Evolutionary conservation across 2,113 vertebrate genomes (phyloP), one percentile per base, ranked within the genome.

Genomic region (Tachuris rubrigastra): DNA sequence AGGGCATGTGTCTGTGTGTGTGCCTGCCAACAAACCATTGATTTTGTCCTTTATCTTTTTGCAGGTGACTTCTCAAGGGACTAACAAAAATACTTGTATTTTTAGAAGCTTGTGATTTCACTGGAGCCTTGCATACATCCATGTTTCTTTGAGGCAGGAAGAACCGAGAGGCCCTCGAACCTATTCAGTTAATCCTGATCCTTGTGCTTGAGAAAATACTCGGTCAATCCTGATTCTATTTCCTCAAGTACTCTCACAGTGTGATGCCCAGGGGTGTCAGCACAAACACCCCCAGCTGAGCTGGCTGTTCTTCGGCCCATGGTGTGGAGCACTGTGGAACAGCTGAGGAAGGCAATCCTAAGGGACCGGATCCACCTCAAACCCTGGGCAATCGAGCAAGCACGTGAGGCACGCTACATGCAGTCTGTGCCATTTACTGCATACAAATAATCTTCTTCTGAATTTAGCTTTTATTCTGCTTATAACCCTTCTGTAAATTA

Each of bases 31-130:
- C 81, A 82, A 92, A 50, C 22, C 63, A 94, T 94, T 68, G 85
- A 94, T 93, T 94, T 92, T 90, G 90, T 95, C 74, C 94, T 95
- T 94, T 92, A 85, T 89, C 93, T 95, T 90, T 93, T 55, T 84
- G 76, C 89, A 96, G 91, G 90, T 96, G 95, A 95, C 72, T 93
- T 83, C 83, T 93, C 69, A 9, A 19, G 90, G 79, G 95, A 93
- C 76, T 80, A 82, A 93, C 35, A 79, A 74, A 95, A 95, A 83
- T 73, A 78, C 86, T 47, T 91, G 87, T 65, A 67, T 35, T 83
- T 96, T 96, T 53, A 93, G 94, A 93, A 92, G 37, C 56, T 82
- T 58, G 49, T 89, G 83, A 56, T 84, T 94, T 88, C 47, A 44
- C 52, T 81, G 62, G 44, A 94, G 68, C 35, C 12, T 77, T 75